Conservation (phyloP, 2,888 invertebrate genomes). For the Drosophila barbarae region DNA sequence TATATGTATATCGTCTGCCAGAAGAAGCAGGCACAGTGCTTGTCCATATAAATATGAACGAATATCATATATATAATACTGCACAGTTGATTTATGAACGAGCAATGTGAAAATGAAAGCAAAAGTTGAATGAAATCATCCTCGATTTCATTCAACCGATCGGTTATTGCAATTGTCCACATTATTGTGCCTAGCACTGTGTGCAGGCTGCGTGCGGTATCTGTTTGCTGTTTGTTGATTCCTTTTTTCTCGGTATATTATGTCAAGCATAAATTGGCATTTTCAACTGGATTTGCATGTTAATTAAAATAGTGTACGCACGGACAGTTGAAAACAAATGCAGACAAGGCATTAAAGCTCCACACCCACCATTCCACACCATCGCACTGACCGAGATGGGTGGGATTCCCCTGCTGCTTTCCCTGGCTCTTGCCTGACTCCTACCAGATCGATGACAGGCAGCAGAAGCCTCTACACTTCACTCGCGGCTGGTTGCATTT, state of each 20-base stretch:
- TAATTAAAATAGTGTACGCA: slow-evolving; percentile 71
- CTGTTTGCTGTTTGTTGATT: slow-evolving; percentile 34
- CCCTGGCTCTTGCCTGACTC: neutral
- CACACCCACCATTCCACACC: slow-evolving; percentile 6
- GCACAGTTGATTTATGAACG: slow-evolving; percentile 24
- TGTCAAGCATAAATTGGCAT: slow-evolving; percentile 74
- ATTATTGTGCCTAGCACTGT: slow-evolving; percentile 28
- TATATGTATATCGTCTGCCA: neutral
- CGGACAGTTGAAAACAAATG: slow-evolving; percentile 70
- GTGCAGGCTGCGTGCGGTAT: slow-evolving; percentile 14
- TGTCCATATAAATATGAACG: neutral
- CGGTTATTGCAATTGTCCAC: slow-evolving; percentile 28
- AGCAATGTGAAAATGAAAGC: slow-evolving; percentile 16
- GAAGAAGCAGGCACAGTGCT: slow-evolving; percentile 4
- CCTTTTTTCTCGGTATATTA: slow-evolving; percentile 60
- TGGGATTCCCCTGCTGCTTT: neutral
- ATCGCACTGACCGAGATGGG: slow-evolving; percentile 53
- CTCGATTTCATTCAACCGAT: slow-evolving; percentile 2
- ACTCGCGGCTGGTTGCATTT: slow-evolving; percentile 68
- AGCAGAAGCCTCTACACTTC: slow-evolving; percentile 53
- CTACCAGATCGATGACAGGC: slow-evolving; percentile 68
- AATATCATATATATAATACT: too few relatives aligned
- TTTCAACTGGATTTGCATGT: slow-evolving; percentile 74
- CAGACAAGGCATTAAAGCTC: slow-evolving; percentile 64
- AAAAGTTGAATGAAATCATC: slow-evolving; percentile 32